phyloP scores from a whole-genome alignment of 2,888 invertebrate genomes.

The Zhengitettix transpicula region DNA sequence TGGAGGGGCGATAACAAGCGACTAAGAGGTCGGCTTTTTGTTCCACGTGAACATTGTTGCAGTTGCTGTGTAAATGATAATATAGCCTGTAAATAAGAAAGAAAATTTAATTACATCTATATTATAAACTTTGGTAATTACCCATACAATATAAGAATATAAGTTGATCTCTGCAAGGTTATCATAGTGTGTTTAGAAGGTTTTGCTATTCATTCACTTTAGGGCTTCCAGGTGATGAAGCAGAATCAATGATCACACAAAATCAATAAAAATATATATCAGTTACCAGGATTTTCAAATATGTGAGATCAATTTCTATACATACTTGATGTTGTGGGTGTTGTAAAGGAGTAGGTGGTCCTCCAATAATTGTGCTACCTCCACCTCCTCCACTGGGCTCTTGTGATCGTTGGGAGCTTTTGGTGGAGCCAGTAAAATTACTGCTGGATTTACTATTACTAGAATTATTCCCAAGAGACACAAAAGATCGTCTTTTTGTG shows the following conservation, averaged over 20 bases:
- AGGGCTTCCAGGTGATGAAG: too few relatives aligned
- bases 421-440: conserved; percentile 57
- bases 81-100: not conserved
- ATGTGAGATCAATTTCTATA: not conserved
- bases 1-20: conserved; percentile 36
- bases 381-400: conserved; percentile 1
- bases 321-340: not conserved
- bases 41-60: conserved; percentile 61
- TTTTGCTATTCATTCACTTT: too few relatives aligned
- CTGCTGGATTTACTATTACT: conserved; percentile 66
- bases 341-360: not conserved
- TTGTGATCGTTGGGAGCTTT: conserved; percentile 28
- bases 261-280: too few relatives aligned
- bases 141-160: too few relatives aligned
- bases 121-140: not conserved
- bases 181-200: too few relatives aligned
- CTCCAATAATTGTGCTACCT: not conserved
- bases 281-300: too few relatives aligned
- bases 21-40: conserved; percentile 44
- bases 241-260: too few relatives aligned
- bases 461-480: conserved; percentile 47
- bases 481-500: conserved; percentile 32
- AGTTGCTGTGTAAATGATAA: conserved; percentile 87
- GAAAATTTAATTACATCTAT: not conserved
- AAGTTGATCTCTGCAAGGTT: too few relatives aligned